Evolutionary conservation across 2,797 vertebrate species (phyloP), one percentile per base, ranked within the genome.

Genomic region (Squalus acanthias): DNA sequence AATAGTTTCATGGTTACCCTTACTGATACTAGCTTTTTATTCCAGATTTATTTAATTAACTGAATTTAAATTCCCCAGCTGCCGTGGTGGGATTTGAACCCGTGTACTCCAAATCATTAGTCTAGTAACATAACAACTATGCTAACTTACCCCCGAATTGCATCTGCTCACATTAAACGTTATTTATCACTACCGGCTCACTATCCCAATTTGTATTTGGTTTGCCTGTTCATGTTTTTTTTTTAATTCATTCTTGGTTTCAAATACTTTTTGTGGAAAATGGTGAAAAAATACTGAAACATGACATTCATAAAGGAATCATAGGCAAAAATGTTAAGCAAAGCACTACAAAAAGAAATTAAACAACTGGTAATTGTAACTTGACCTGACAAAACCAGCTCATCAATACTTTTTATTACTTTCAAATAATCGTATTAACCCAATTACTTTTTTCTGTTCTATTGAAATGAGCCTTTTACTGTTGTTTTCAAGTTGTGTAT

Each of bases 351-450:
- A 60, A 63, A 29, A 57, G 39, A 63, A 91, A 91, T 60, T 63
- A 89, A 89, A 60, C 9, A 5, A 24, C 29, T 91, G 57, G 63
- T 63, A 60, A 33, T 63, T 63, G 57, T 63, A 29, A 63, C 26
- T 29, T 57, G 57, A 63, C 13, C 57, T 63, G 57, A 29, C 26
- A 89, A 60, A 24, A 87, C 53, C 53, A 26, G 53, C 50, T 29
- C 53, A 72, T 26, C 24, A 89, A 89, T 29, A 91, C 29, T 91
- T 60, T 29, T 33, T 63, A 63, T 60, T 4, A 33, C 57, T 60
- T 91, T 91, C 53, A 91, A 91, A 24, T 60, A 91, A 91, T 91
- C 88, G 63, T 29, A 91, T 91, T 91, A 91, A 60, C 87, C 12
- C 57, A 91, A 65, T 33, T 17, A 0, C 29, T 65, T 63, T 17